Base-by-base conservation (phyloP, 2,113 vertebrate species). In the Cinclus mexicanus region DNA sequence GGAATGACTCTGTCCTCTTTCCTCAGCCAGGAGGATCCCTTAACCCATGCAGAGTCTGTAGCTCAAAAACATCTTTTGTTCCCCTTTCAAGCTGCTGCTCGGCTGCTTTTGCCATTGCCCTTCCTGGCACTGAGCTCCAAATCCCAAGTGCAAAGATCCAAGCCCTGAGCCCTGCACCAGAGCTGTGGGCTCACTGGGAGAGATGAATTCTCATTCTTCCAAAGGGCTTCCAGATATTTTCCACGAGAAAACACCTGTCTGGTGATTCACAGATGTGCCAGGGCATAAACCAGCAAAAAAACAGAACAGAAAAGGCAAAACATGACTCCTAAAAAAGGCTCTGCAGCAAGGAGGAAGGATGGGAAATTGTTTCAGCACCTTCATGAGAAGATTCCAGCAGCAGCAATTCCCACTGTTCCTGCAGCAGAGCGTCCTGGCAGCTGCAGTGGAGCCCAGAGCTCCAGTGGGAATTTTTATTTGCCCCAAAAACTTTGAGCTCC, bases 41-140 rank as follows among this genome's bases (percentile, higher is more conserved):
- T 14, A 24, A 12, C 31, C 33, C 67, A 8, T 2, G 33, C 29
- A 37, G 63, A 1, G 0, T 41, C 64, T 10, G 17, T 4, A 11
- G 81, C 50, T 42, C 67, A 46, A 15, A 37, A 52, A 16, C 50
- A 28, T 28, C 50, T 52, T 26, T 52, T 15, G 26, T 16, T 52
- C 50, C 50, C 8, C 41, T 75, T 35, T 7, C 67, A 42, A 39
- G 24, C 44, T 37, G 35, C 67, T 89, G 28, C 35, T 52, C 14
- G 12, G 41, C 50, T 1, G n/a, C 6, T n/a, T 80, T 35, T 33
- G 55, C 31, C 57, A 17, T 8, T 57, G 57, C 19, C 59, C 53
- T 59, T 55, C 53, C 63, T 77, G n/a, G 59, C 57, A 28, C n/a
- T 5, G 52, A 31, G 41, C 17, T 61, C 59, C 59, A 49, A n/a